These are phyloP conservation scores for Hylyphantes graminicola DNA, from an alignment of 1,140 invertebrate genomes.

Conservation along the genomic window DNA sequence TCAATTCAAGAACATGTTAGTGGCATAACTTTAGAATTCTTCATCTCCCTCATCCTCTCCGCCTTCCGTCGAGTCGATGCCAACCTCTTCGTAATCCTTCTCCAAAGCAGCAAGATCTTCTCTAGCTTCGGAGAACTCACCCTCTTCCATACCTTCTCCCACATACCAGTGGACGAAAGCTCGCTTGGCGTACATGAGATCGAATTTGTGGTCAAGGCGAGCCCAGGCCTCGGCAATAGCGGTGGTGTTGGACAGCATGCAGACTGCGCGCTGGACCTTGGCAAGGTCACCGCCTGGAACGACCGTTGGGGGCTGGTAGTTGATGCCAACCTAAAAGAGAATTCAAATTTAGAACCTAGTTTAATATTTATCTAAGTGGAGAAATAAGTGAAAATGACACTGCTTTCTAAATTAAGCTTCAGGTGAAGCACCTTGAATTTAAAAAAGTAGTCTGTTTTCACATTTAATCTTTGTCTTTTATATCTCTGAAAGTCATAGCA, in stretches of 20 bases:
- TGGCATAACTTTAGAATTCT: conserved; percentile 64
- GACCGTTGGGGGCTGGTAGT: conserved; percentile 88
- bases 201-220: conserved; percentile 73
- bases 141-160: conserved; percentile 66
- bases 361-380: too few relatives aligned
- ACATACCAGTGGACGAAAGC: conserved; percentile 71
- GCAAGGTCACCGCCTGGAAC: conserved; percentile 86
- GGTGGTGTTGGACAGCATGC: conserved; percentile 79
- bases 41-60: conserved; percentile 70
- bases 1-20: neutral
- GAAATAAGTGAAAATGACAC: too few relatives aligned
- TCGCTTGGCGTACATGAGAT: conserved; percentile 74
- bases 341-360: neutral
- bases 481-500: too few relatives aligned
- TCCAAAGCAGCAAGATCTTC: conserved; percentile 78
- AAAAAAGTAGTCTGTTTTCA: too few relatives aligned
- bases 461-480: too few relatives aligned
- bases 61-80: conserved; percentile 73
- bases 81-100: conserved; percentile 78
- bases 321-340: conserved; percentile 71
- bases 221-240: conserved; percentile 81
- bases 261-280: conserved; percentile 85
- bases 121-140: conserved; percentile 69
- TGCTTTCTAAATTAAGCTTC: too few relatives aligned
- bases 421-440: too few relatives aligned